Base-by-base conservation (phyloP, 2,888 invertebrate genomes). In the Heliconius erato region DNA sequence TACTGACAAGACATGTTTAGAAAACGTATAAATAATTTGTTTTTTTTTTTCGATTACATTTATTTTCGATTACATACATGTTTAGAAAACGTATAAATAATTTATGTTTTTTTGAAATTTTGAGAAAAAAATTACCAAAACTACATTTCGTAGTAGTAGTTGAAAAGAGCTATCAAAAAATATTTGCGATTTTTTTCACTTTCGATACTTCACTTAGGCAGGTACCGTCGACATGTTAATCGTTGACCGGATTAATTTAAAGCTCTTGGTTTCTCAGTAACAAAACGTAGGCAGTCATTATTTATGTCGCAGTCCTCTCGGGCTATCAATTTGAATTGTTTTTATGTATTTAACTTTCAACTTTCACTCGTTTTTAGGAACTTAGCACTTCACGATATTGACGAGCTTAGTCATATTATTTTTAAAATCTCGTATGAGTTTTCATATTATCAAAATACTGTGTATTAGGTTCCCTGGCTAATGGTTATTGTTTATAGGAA, bases 281-380 rank as follows among this genome's bases (percentile, higher is more conserved):
- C 85, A 85, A 86, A 87, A 89, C 90, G 91, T 92, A 91, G 92
- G 91, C 86, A 88, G 91, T 85, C 86, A 88, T 90, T 90, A 92
- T 91, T 91, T 90, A 91, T 89, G 88, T 88, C 81, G 85, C 85
- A 87, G 86, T 86, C 72, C 86, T 88, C 87, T 87, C 87, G 84
- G 86, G 88, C 87, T 89, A 90, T 92, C 91, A 91, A 92, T 91
- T 91, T 86, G 89, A 91, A 91, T 91, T 90, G 89, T 91, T 91
- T 91, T 91, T 87, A 90, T 89, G 81, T 90, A 90, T 89, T 35
- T 88, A 85, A 86, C 84, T 86, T 85, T 88, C 87, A 88, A 93
- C 91, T 94, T 93, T 93, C 91, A 89, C 93, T 89, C 87, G 89
- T 88, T 91, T 91, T 91, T 87, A 88, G 88, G 85, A 87, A 87